Evolutionary conservation across 2,797 vertebrate genomes (phyloP).

Genomic region (Enteromius treurensis): DNA sequence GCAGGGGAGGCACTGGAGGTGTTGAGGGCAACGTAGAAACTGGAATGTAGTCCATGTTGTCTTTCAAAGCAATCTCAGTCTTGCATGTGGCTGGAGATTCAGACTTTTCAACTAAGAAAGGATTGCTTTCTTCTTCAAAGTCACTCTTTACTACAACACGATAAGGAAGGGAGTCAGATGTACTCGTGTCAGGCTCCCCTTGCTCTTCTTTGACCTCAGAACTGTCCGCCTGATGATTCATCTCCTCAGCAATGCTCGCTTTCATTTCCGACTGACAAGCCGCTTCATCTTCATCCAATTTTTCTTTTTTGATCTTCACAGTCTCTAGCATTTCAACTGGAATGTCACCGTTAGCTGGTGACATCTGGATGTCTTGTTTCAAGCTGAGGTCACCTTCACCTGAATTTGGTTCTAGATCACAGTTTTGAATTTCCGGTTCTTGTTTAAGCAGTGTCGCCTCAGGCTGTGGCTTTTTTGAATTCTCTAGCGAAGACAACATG

Average conservation of each 20-base stretch:
- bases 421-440: conserved; percentile 55
- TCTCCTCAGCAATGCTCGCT: conserved; percentile 29
- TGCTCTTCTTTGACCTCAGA: conserved; percentile 61
- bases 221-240: conserved; percentile 15
- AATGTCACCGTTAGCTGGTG: conserved; percentile 17
- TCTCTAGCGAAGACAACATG: conserved; percentile 55
- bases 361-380: conserved; percentile 30
- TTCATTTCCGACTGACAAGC: conserved; percentile 42
- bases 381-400: conserved; percentile 42
- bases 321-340: conserved; percentile 44
- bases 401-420: conserved; percentile 41
- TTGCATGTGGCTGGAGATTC: conserved; percentile 45
- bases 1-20: conserved; percentile 46
- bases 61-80: conserved; percentile 29
- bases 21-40: conserved; percentile 41
- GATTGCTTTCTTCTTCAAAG: conserved; percentile 63
- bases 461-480: conserved; percentile 39
- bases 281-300: conserved; percentile 52
- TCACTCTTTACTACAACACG: conserved; percentile 78
- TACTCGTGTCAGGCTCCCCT: conserved; percentile 61
- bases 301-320: conserved; percentile 71
- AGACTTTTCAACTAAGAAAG: conserved; percentile 44
- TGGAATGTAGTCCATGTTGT: background rate
- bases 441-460: conserved; percentile 52
- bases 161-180: conserved; percentile 66